Conservation (phyloP, 2,797 vertebrate genomes). For the Rhinogobio ventralis region DNA sequence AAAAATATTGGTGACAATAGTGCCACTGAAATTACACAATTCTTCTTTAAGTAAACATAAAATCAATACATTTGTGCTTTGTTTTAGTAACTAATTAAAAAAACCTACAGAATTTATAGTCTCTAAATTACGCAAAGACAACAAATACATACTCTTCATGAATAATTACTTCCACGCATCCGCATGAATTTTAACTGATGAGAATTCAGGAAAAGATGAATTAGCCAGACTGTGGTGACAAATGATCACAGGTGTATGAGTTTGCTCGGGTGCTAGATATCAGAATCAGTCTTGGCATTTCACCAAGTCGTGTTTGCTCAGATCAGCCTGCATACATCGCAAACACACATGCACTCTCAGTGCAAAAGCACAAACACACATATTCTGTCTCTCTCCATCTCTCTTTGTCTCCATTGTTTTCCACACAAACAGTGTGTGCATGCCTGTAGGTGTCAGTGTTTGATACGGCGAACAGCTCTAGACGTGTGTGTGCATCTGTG, state of each 20-base stretch:
- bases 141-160: neutral
- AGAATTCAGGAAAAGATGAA: conserved; percentile 35
- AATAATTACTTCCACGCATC: neutral
- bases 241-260: conserved; percentile 34
- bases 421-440: conserved; percentile 33
- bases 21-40: neutral
- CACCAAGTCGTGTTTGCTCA: neutral
- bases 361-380: conserved; percentile 7
- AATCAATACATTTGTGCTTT: neutral
- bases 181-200: conserved; percentile 21
- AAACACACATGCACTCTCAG: conserved; percentile 11
- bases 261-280: conserved; percentile 21
- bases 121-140: neutral
- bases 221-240: conserved; percentile 31
- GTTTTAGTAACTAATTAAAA: neutral
- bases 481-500: conserved; percentile 13
- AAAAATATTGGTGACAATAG: neutral
- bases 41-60: neutral
- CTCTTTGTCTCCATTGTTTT: conserved; percentile 17
- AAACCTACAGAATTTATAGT: neutral
- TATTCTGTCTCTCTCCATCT: neutral
- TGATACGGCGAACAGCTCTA: conserved; percentile 44
- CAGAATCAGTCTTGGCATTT: conserved; percentile 27
- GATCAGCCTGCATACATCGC: neutral
- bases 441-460: conserved; percentile 69